Conservation (phyloP, 2,113 vertebrate species). For the Rhinoderma darwinii region DNA sequence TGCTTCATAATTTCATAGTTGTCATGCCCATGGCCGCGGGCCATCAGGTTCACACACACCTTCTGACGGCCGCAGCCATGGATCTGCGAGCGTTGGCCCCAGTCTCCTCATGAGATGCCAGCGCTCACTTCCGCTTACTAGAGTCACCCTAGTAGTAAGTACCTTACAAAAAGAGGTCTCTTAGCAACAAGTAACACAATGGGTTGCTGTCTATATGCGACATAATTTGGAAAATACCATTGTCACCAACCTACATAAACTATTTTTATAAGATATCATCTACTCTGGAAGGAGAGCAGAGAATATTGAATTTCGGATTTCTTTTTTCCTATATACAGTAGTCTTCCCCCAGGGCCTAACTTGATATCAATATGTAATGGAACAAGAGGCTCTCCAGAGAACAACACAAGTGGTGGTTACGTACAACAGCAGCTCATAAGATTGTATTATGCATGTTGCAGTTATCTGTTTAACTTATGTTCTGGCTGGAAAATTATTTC, state of each 20-base stretch:
- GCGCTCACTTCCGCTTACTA: no score
- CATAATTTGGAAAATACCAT: neutral
- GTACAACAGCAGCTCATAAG: conserved; percentile 13
- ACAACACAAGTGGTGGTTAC: conserved; percentile 46
- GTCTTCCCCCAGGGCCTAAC: conserved; percentile 23
- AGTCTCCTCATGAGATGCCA: no score
- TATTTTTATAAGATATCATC: neutral
- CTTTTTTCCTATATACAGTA: neutral
- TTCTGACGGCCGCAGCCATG: no score
- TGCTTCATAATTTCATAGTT: neutral
- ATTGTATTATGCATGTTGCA: conserved; percentile 6
- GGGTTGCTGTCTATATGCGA: neutral
- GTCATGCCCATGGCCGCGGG: no score
- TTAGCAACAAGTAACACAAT: neutral
- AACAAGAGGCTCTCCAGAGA: conserved; percentile 43
- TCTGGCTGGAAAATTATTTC: conserved; percentile 23
- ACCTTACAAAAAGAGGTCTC: neutral
- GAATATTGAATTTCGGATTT: neutral
- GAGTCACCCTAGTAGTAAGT: neutral
- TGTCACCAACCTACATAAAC: neutral
- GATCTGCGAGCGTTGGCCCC: no score
- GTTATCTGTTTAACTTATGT: conserved; percentile 26
- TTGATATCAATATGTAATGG: conserved; percentile 44
- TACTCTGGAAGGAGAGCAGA: neutral
- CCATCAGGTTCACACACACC: no score